Evolutionary conservation across 2,797 vertebrate species (phyloP).

Genomic region (Argentina silus): DNA sequence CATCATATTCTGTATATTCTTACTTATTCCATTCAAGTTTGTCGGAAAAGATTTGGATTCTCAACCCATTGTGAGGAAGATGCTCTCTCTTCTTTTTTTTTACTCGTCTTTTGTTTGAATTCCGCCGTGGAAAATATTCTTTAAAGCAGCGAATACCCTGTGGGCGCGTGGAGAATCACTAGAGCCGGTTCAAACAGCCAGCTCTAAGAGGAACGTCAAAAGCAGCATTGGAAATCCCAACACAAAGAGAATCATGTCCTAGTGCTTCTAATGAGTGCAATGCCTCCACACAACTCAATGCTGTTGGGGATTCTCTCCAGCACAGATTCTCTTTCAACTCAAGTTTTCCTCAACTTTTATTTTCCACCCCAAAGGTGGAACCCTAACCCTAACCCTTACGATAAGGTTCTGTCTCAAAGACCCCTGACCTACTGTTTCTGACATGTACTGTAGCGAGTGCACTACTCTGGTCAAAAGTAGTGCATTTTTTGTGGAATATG

Average conservation of each 20-base stretch:
- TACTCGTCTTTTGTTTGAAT: conserved; percentile 43
- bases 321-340: conserved; percentile 50
- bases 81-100: conserved; percentile 6
- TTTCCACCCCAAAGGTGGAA: conserved; percentile 33
- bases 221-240: conserved; percentile 47
- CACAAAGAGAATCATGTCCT: conserved; percentile 58
- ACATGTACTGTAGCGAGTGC: too few relatives aligned
- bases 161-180: conserved; percentile 55
- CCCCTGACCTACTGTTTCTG: too few relatives aligned
- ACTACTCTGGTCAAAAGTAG: too few relatives aligned
- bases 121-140: conserved; percentile 47
- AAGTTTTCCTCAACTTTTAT: conserved; percentile 29
- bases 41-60: conserved; percentile 6
- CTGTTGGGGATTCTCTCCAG: conserved; percentile 40
- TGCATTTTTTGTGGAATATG: too few relatives aligned
- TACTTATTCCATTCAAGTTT: neutral
- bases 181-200: conserved; percentile 53
- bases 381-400: neutral
- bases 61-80: conserved; percentile 15
- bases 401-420: neutral
- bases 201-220: conserved; percentile 38
- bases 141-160: conserved; percentile 54
- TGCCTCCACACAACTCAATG: conserved; percentile 26
- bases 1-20: neutral
- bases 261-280: conserved; percentile 56